Evolutionary conservation across 2,888 invertebrate genomes (phyloP).

Genomic region (Ctena decussata): DNA sequence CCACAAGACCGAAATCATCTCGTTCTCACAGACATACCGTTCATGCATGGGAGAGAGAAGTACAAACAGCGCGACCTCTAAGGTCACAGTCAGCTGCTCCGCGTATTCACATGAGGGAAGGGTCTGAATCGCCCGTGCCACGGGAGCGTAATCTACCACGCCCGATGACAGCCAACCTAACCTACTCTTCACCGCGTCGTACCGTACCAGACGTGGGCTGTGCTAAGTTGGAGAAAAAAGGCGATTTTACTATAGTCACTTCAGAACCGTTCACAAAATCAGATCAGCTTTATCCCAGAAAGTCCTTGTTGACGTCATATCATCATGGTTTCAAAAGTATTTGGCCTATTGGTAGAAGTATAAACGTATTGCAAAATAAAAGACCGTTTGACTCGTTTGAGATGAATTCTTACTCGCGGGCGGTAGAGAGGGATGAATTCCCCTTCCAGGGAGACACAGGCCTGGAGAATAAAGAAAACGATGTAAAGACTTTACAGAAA

Average conservation of each 20-base stretch:
- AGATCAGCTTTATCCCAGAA: slow-evolving; percentile 57
- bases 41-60: neutral
- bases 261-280: slow-evolving; percentile 51
- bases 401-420: slow-evolving; percentile 63
- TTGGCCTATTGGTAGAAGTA: slow-evolving; percentile 71
- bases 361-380: slow-evolving; percentile 64
- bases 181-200: slow-evolving; percentile 6
- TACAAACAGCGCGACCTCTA: neutral
- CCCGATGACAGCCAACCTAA: slow-evolving; percentile 20
- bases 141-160: neutral
- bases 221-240: slow-evolving; percentile 33
- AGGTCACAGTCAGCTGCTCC: slow-evolving; percentile 21
- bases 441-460: slow-evolving; percentile 35
- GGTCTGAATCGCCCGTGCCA: neutral
- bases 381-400: slow-evolving; percentile 57
- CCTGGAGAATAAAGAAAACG: neutral
- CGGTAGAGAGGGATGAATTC: slow-evolving; percentile 50
- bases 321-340: slow-evolving; percentile 74
- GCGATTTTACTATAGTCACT: slow-evolving; percentile 37
- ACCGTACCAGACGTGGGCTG: neutral
- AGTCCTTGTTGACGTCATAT: slow-evolving; percentile 43
- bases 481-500: neutral
- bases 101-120: neutral
- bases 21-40: neutral
- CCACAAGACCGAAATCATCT: slow-evolving; percentile 55